Base-by-base conservation (phyloP, 1,140 invertebrate genomes). In the Drosophila murphyi region DNA sequence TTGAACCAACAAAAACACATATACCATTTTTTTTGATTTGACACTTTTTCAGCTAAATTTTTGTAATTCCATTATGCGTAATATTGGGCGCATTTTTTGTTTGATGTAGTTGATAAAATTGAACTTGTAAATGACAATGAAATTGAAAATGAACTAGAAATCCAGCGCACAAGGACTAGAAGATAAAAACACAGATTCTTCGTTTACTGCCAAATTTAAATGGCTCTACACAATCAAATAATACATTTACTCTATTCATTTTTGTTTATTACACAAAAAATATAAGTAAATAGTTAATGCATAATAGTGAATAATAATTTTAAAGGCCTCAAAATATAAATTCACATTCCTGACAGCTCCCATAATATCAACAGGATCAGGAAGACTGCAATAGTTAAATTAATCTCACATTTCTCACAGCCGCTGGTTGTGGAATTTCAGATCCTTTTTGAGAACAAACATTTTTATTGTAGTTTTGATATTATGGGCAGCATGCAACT, bases 1-100 rank as follows among this genome's bases (percentile, higher is more conserved):
- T 37, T 61, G 50, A 32, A 41, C 20, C 5, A 56, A 54, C 59
- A 60, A 56, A 57, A 51, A 50, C 7, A 45, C 8, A 41, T 10
- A 39, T 43, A 29, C 39, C 32, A 37, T 64, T 50, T 72, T 50
- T 72, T 60, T 73, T 54, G 60, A 48, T 78, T 67, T 57, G 34
- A 55, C 67, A 32, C 31, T 70, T 75, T 70, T 78, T 75, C 55
- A 56, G 39, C 35, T 71, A 39, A 63, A 68, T 68, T 63, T 59
- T 68, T 72, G 45, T 52, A 10, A 28, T 43, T 6, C 47, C 34
- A 69, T 72, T 51, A 73, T 51, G 73, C 56, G 48, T 59, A 72
- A 69, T 73, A 63, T 56, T 12, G 32, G 51, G 31, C 48, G 39
- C 8, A 34, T 60, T 67, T 67, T 61, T 43, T 59, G 29, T 45